Base-by-base conservation (phyloP, 1,140 invertebrate genomes). In the Dufourea novaeangliae region DNA sequence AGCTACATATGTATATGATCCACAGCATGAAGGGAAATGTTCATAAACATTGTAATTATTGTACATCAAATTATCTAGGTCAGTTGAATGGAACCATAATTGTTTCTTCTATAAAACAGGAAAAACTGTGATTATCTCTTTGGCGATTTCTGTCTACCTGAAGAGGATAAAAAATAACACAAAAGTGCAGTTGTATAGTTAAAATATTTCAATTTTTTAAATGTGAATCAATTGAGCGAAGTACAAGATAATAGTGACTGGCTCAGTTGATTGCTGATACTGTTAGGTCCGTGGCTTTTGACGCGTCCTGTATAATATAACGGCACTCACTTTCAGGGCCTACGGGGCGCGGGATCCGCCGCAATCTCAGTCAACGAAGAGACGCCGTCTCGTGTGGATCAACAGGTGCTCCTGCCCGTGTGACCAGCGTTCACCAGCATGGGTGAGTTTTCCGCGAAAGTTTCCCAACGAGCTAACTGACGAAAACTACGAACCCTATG, bases 311-410 rank as follows among this genome's bases (percentile, higher is more conserved):
- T 83, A 83, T 0, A 63, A 63, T 34, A 29, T 77, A 71, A 77
- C 75, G 75, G 52, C 63, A 79, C 22, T 59, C 34, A 76, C 59
- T 80, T 61, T 69, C 72, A 14, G 14, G 39, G 25, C 62, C 54
- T 66, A 14, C 32, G 68, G 32, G 59, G 57, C 69, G 57, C 54
- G 56, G 11, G 73, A 68, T 77, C 73, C 54, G 68, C 54, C 56
- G 71, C 50, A 57, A 52, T 44, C 61, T 87, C 80, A 87, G 86
- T 87, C 72, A 73, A 87, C 69, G 75, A 85, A 74, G 71, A 77
- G 83, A 87, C 86, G 78, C 63, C 67, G 83, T 69, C 78, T 87
- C 66, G 79, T 27, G 78, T 83, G 67, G 85, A 81, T 86, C 83
- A 84, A 83, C 75, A 84, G 68, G 71, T 77, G 81, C 25, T 78